phyloP scores from a whole-genome alignment of 2,888 invertebrate species.

The Sphaerophoria taeniata region DNA sequence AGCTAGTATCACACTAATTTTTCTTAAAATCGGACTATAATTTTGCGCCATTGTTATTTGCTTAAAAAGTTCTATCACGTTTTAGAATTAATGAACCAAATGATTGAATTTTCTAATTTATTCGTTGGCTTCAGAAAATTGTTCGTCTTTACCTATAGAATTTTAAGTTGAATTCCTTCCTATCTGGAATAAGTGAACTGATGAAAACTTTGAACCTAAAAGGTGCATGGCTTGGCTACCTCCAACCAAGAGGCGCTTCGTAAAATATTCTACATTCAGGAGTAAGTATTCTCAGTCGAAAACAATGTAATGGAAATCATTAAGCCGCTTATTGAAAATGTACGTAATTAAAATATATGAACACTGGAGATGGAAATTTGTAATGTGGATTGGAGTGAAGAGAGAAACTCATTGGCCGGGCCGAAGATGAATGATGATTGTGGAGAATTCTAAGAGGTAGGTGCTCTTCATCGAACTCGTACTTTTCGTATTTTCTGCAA shows the following conservation, averaged over 20 bases:
- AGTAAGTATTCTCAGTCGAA: conserved; percentile 10
- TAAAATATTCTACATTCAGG: conserved; percentile 8
- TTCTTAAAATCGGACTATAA: no score
- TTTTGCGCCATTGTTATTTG: conserved; percentile 69
- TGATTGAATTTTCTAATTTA: conserved; percentile 72
- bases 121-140: conserved; percentile 46
- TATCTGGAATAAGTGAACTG: background rate
- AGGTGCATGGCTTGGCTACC: background rate
- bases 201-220: conserved; percentile 23
- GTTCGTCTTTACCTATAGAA: conserved; percentile 37
- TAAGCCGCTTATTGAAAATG: conserved; percentile 45
- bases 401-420: no score
- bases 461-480: no score
- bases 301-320: conserved; percentile 58
- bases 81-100: conserved; percentile 70
- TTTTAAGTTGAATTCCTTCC: conserved; percentile 30
- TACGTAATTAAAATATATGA: conserved; percentile 44
- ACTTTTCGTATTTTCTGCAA: no score
- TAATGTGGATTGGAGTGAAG: no score
- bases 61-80: conserved; percentile 66
- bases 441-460: no score
- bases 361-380: background rate
- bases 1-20: no score
- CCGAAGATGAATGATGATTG: no score
- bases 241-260: background rate